Evolutionary conservation across 1,140 invertebrate species (phyloP).

Genomic region (Chlorops oryzae): DNA sequence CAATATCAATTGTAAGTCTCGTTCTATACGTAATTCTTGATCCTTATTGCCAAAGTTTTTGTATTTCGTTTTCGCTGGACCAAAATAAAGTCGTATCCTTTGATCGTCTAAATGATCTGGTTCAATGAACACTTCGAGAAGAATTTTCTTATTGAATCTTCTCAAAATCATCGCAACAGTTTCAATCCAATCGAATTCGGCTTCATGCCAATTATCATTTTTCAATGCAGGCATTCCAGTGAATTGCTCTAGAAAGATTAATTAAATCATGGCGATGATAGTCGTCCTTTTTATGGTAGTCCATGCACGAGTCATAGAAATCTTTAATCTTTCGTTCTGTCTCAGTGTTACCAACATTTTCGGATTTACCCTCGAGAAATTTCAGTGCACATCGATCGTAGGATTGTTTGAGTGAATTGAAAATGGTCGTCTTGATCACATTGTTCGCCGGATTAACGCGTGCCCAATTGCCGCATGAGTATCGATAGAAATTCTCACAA

Average conservation of each 20-base stretch:
- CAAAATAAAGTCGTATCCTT: too few species aligned
- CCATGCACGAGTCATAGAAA: conserved; percentile 35
- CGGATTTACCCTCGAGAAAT: conserved; percentile 21
- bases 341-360: conserved; percentile 17
- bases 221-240: conserved; percentile 27
- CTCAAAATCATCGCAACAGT: conserved; percentile 56
- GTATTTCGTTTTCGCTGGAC: too few species aligned
- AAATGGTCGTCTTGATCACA: conserved; percentile 30
- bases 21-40: too few species aligned
- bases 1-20: too few species aligned
- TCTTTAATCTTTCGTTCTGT: conserved; percentile 31
- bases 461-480: conserved; percentile 39
- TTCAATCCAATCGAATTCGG: conserved; percentile 48
- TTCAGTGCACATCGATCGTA: conserved; percentile 33
- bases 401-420: conserved; percentile 22
- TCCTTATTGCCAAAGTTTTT: too few species aligned
- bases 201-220: conserved; percentile 19
- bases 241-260: conserved; percentile 26
- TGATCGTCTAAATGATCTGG: too few species aligned
- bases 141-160: conserved; percentile 55
- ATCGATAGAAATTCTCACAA: conserved; percentile 37
- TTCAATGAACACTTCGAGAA: conserved; percentile 30
- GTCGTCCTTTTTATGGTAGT: conserved; percentile 44
- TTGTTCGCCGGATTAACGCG: conserved; percentile 34
- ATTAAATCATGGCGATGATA: conserved; percentile 45